Evolutionary conservation across 1,140 invertebrate species (phyloP).

Genomic region (Temnothorax longispinosus): DNA sequence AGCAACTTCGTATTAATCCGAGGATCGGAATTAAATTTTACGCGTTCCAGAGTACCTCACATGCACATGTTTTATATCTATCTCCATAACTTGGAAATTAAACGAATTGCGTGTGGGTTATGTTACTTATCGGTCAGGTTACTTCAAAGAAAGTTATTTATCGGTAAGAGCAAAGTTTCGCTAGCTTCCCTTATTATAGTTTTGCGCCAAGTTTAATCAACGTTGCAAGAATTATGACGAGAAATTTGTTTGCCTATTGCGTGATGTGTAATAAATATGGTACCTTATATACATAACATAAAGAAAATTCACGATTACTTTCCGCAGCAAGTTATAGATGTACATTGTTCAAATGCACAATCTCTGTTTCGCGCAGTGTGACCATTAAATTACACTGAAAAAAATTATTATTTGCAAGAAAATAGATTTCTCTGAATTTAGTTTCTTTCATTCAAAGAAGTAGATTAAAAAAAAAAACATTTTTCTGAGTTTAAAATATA

Average conservation of each 20-base stretch:
- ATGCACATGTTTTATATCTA: not conserved
- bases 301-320: not conserved
- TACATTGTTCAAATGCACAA: not conserved
- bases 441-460: no score
- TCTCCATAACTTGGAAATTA: conserved; percentile 6
- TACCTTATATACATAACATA: not conserved
- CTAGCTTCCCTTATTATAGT: conserved; percentile 6
- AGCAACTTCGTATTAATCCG: not conserved
- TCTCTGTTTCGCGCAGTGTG: not conserved
- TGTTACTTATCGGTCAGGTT: not conserved
- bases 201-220: conserved; percentile 8
- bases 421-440: no score
- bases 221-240: conserved; percentile 6
- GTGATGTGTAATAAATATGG: not conserved
- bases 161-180: conserved; percentile 6
- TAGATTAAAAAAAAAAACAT: no score
- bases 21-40: not conserved
- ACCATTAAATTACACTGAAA: not conserved
- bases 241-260: not conserved
- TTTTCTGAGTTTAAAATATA: no score
- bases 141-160: conserved; percentile 17
- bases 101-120: conserved; percentile 17
- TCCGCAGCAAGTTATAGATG: not conserved
- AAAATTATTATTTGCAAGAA: no score
- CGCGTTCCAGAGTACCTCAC: not conserved